Base-by-base conservation (phyloP, 2,888 invertebrate genomes). In the Pogonocherus hispidulus region DNA sequence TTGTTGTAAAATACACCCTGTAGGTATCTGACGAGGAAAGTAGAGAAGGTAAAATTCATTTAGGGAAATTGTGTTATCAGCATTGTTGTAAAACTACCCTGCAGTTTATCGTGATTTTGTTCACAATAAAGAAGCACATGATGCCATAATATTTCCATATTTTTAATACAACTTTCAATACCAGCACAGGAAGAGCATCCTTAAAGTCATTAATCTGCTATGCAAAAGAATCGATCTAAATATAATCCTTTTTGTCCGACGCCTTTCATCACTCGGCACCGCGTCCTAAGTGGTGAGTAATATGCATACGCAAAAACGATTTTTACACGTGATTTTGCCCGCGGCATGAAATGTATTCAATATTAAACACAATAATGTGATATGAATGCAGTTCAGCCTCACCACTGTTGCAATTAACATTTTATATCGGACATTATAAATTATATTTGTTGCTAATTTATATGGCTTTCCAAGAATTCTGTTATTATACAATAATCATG, bases 311-410 rank as follows among this genome's bases (percentile, higher is more conserved):
- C 63, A 37, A 63, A 37, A 52, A 35, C 63, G 14, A 52, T 41
- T 63, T 59, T 60, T 47, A n/a, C n/a, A n/a, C 47, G 23, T 55
- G 56, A 64, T 49, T 47, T 52, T 18, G 63, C 63, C 32, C 6
- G 32, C 14, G 32, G 67, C 41, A 20, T 4, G 35, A 23, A 66
- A 67, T 67, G 63, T 63, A 56, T 67, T 27, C 67, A 51, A 63
- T 67, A 66, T 62, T 49, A 67, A 63, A 56, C 32, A 41, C 59
- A 66, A 66, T 66, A 59, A 66, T 65, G 44, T 19, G 52, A 66
- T 57, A 52, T 59, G 49, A 66, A 66, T 41, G 41, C 4, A 52
- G 56, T 9, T 41, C 57, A 59, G 27, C 51, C 51, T 2, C 1
- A n/a, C 35, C 47, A 64, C 51, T 57, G 51, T 32, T 20, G 52